Conservation (phyloP, 2,113 vertebrate species). For the Toxostoma redivivum region DNA sequence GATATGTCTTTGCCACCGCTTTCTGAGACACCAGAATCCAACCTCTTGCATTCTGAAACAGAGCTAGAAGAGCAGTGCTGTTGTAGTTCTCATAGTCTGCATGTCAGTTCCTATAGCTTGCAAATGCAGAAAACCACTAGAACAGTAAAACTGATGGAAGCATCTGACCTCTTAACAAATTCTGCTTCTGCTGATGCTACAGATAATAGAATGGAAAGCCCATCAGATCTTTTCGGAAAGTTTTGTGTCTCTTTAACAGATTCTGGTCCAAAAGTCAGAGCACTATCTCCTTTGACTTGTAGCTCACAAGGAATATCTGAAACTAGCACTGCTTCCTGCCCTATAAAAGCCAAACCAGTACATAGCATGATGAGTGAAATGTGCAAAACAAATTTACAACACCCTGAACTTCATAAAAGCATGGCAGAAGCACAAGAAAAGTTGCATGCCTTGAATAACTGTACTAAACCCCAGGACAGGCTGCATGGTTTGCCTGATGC, state of each 20-base stretch:
- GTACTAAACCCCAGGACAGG: slow-evolving; percentile 73
- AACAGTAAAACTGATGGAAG: slow-evolving; percentile 7
- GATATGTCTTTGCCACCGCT: slow-evolving; percentile 90
- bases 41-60: slow-evolving; percentile 76
- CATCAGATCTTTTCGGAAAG: slow-evolving; percentile 60
- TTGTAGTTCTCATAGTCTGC: slow-evolving; percentile 69
- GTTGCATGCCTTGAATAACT: slow-evolving; percentile 80
- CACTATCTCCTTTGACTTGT: slow-evolving; percentile 67
- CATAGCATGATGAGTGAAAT: slow-evolving; percentile 55
- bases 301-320: slow-evolving; percentile 64
- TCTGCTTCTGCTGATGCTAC: slow-evolving; percentile 52
- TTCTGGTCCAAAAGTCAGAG: slow-evolving; percentile 51
- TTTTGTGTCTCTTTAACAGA: slow-evolving; percentile 52
- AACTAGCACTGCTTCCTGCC: slow-evolving; percentile 54
- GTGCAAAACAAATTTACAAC: slow-evolving; percentile 60
- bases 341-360: slow-evolving; percentile 45
- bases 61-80: slow-evolving; percentile 79
- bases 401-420: slow-evolving; percentile 63
- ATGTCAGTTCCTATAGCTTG: slow-evolving; percentile 62
- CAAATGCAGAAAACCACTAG: slow-evolving; percentile 65
- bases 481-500: slow-evolving; percentile 78
- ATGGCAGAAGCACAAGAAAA: slow-evolving; percentile 70
- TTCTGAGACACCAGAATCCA: slow-evolving; percentile 87
- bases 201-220: slow-evolving; percentile 49
- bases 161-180: slow-evolving; percentile 52